Evolutionary conservation across 2,113 vertebrate genomes (phyloP).

Genomic region (Lynx canadensis): DNA sequence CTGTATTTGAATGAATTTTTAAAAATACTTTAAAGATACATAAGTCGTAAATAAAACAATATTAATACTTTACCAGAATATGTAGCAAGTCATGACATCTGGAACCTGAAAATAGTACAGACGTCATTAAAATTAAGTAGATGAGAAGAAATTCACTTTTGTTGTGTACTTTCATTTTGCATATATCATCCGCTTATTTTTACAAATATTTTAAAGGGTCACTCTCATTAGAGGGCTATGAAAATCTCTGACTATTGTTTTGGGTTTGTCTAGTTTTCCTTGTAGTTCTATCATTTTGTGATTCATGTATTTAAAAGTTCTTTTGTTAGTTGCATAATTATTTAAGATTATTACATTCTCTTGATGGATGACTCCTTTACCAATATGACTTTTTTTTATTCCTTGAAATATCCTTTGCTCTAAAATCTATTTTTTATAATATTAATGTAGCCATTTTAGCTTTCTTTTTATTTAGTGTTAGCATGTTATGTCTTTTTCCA

Average conservation of each 20-base stretch:
- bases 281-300: background rate
- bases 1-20: background rate
- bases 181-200: background rate
- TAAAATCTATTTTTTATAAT: background rate
- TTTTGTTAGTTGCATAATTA: background rate
- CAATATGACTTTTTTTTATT: background rate
- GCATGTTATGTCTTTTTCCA: background rate
- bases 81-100: background rate
- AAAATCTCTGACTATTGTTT: background rate
- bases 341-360: background rate
- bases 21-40: background rate
- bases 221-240: background rate
- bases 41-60: background rate
- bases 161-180: background rate
- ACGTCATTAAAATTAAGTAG: background rate
- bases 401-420: background rate
- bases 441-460: background rate
- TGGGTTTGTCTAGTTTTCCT: background rate
- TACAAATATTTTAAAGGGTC: background rate
- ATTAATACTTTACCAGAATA: background rate
- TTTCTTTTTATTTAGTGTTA: background rate
- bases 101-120: background rate
- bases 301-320: background rate
- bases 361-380: background rate
- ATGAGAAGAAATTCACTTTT: background rate